Conservation (phyloP, 2,113 vertebrate genomes). For the Colinus virginianus region DNA sequence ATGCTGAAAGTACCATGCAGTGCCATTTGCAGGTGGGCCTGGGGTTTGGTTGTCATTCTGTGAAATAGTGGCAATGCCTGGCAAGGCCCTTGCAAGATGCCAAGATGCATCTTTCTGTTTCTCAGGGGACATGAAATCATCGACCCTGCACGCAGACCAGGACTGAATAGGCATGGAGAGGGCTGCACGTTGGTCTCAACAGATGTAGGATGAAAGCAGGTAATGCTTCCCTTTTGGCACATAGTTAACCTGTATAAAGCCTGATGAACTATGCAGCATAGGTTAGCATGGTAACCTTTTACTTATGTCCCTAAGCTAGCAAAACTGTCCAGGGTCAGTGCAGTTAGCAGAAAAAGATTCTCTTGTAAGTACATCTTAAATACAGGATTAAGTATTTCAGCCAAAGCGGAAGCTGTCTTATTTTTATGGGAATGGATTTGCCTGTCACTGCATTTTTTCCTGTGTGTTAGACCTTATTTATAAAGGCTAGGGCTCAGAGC, state of each 20-base stretch:
- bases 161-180: neutral
- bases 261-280: neutral
- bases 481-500: neutral
- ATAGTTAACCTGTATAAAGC: neutral
- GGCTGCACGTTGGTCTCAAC: neutral
- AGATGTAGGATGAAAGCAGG: neutral
- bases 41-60: neutral
- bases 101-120: rapidly evolving
- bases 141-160: neutral
- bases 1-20: neutral
- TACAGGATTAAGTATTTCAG: neutral
- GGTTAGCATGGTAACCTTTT: neutral
- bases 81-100: neutral
- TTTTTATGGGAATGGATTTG: neutral
- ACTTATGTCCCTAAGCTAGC: neutral
- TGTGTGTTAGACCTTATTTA: neutral
- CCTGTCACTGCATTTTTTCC: neutral
- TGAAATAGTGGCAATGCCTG: neutral
- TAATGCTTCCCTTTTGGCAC: neutral
- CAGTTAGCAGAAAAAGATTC: neutral
- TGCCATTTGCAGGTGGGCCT: neutral
- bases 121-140: neutral
- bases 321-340: neutral
- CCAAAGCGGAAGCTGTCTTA: neutral
- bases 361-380: neutral